Base-by-base conservation (phyloP, 2,113 vertebrate genomes). In the Recurvirostra avosetta region DNA sequence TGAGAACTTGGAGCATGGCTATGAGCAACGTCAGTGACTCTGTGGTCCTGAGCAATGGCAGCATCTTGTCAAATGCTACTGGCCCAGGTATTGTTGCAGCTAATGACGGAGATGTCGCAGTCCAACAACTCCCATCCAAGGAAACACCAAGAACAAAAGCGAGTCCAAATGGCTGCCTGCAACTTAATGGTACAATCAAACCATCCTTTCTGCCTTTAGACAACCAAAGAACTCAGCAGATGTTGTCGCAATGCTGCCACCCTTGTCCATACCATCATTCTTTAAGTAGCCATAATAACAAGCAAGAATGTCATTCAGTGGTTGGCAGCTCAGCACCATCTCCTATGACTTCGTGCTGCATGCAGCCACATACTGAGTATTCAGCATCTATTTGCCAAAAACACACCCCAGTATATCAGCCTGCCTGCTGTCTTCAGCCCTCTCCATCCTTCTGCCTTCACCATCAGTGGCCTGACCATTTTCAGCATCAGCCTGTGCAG, bases 391-490 rank as follows among this genome's bases (percentile, higher is more conserved):
- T 98, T 80, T 98, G 98, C 96, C 98, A 98, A 88, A 98, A 97
- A 86, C 98, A 97, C 40, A 43, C 96, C 7, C 97, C 98, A 9
- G 71, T 98, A 53, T 98, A 98, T 97, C 94, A 98, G 93, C 93
- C 98, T 20, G 70, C 98, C 29, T 98, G 99, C 98, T 97, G 98
- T 94, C 98, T 99, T 78, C 99, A 98, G 95, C 92, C 98, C 77
- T 96, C 98, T 29, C 94, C 98, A 1, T 96, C 98, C 73, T 98
- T 98, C 98, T 99, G 98, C 98, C 98, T 98, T 93, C 99, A 99
- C 63, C 99, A 98, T 75, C 98, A 98, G 43, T 99, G 99, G 99
- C 99, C 99, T 84, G 98, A 99, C 93, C 99, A 98, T 95, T 98
- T 99, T 78, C 99, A 99, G 96, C 99, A 98, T 96, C 99, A 99